phyloP scores from a whole-genome alignment of 2,113 vertebrate genomes.

The Catharus fuscescens region DNA sequence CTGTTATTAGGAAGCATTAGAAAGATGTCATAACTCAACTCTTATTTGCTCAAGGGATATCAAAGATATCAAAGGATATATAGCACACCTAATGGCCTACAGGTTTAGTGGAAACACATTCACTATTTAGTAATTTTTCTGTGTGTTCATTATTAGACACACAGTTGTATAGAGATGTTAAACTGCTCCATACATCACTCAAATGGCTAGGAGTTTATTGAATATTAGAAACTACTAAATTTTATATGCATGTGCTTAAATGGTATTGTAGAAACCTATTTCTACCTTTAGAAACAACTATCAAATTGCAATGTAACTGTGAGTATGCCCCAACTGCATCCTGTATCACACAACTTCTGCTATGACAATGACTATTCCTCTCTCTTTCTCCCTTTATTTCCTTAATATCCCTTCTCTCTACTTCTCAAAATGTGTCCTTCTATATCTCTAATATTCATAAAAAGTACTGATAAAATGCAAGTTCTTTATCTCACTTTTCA shows the following conservation, averaged over 20 bases:
- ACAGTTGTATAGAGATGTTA: not conserved
- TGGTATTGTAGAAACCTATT: not conserved
- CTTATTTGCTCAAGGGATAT: not conserved
- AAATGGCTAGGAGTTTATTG: not conserved
- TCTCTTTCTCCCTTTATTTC: not conserved
- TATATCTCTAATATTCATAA: conserved; percentile 16
- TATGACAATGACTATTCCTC: not conserved
- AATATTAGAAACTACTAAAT: not conserved
- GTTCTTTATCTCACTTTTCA: not conserved
- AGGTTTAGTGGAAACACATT: not conserved
- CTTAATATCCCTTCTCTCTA: not conserved
- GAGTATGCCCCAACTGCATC: not conserved
- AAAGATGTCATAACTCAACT: not conserved
- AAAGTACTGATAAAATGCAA: conserved; percentile 3
- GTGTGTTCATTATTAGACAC: not conserved
- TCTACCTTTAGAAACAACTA: not conserved
- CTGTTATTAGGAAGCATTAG: not conserved
- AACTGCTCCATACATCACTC: not conserved
- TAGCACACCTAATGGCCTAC: not conserved
- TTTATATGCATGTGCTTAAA: not conserved
- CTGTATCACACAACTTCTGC: not conserved
- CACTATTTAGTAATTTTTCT: not conserved
- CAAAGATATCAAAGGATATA: not conserved
- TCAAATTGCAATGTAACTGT: not conserved
- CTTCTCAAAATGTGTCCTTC: not conserved